phyloP scores from a whole-genome alignment of 2,888 invertebrate species.

The Lypha dubia region DNA sequence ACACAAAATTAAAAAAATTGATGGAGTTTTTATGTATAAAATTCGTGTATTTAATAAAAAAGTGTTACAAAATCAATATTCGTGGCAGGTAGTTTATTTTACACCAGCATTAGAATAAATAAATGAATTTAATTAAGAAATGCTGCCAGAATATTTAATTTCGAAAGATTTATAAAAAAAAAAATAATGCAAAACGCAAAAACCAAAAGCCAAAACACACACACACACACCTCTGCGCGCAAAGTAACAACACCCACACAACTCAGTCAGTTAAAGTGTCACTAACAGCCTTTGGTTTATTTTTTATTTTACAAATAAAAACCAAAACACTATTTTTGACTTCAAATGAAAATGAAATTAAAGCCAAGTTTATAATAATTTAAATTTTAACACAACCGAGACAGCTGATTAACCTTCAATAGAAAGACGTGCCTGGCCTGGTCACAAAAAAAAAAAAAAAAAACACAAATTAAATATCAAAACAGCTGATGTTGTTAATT shows the following conservation, averaged over 20 bases:
- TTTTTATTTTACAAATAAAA: not conserved
- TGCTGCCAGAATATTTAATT: slow-evolving; percentile 66
- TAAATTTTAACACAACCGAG: slow-evolving; percentile 11
- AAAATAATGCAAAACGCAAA: slow-evolving; percentile 1
- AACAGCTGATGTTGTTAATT: slow-evolving; percentile 36
- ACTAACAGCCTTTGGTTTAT: slow-evolving; percentile 9
- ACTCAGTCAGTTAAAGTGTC: not conserved
- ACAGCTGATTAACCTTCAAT: slow-evolving; percentile 44
- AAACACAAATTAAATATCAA: not conserved
- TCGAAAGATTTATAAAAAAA: not conserved
- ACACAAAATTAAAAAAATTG: not conserved
- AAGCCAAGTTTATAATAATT: slow-evolving; percentile 53
- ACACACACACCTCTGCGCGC: not conserved
- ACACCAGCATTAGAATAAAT: slow-evolving; percentile 57
- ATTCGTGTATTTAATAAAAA: not conserved
- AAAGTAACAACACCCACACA: slow-evolving; percentile 6
- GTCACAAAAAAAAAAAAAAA: not conserved
- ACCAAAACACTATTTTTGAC: slow-evolving; percentile 10
- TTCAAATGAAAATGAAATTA: slow-evolving; percentile 51
- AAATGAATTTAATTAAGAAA: slow-evolving; percentile 63
- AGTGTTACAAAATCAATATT: slow-evolving; percentile 46
- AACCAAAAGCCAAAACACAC: slow-evolving; percentile 27
- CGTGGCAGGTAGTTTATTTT: slow-evolving; percentile 7
- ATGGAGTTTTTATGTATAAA: not conserved
- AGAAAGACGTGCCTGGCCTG: slow-evolving; percentile 61